Evolutionary conservation across 2,888 invertebrate genomes (phyloP), one percentile per base, ranked within the genome.

Genomic region (Yponomeuta malinellus): DNA sequence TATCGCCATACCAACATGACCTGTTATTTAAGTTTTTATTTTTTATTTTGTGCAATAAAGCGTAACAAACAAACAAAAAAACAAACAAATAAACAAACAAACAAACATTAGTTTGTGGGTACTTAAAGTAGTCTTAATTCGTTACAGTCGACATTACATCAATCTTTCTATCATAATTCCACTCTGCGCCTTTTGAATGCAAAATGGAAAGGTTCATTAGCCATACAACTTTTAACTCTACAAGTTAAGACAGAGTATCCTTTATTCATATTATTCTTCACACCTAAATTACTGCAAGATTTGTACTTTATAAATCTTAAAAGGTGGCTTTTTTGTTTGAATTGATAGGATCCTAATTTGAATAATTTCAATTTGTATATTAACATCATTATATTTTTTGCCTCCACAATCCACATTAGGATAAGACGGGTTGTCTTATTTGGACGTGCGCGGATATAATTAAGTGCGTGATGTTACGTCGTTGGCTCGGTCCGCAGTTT

Each of bases 391-490:
- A 73, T 75, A 76, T 79, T 81, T 87, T 82, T 83, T 83, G 76
- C 77, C 74, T 64, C 69, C 68, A 68, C 72, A 74, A 72, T 76
- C 83, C 81, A 74, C 73, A 76, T 86, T 77, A 75, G 87, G 85
- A 73, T 70, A 37, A 78, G 78, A 79, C 90, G 78, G 79, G 84
- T 86, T 83, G 76, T 80, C 89, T 71, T 87, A 89, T 89, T 85
- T 84, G 87, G 89, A 71, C 31, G 63, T 70, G 63, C 59, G 9
- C 67, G 29, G 4, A 10, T 10, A 10, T 64, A 10, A 64, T 64
- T 64, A 31, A 64, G 64, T 65, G 33, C 65, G 65, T 29, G 67
- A 67, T 33, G 66, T 6, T 67, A 37, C 43, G 67, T n/a, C 12
- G 43, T 65, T 65, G 65, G 65, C 33, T 65, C 65, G 29, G 52